phyloP scores from a whole-genome alignment of 1,140 invertebrate genomes.

The Rhagoletis pomonella region DNA sequence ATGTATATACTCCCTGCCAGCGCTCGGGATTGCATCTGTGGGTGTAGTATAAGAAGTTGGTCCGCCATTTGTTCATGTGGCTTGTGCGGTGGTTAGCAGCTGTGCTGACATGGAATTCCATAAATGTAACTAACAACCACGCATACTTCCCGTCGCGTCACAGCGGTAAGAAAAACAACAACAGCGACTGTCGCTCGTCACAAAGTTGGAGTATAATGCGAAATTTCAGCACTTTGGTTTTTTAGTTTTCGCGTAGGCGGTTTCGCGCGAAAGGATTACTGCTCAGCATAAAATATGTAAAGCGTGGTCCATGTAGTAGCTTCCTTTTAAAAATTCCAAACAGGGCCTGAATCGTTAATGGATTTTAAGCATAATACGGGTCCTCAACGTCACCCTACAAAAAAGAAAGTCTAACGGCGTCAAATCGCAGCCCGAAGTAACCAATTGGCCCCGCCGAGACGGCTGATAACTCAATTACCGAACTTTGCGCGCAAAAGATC shows the following conservation, averaged over 20 bases:
- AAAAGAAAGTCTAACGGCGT: no score
- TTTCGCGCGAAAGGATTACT: neutral
- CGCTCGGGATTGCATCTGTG: no score
- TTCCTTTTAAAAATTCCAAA: no score
- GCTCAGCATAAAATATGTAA: no score
- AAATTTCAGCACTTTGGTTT: neutral
- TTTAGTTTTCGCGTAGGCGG: neutral
- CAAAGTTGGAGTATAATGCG: neutral
- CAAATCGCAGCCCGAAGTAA: no score
- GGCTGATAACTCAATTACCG: no score
- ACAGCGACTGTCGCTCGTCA: neutral
- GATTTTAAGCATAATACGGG: no score
- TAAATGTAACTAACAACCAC: conserved; percentile 27
- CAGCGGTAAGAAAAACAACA: neutral
- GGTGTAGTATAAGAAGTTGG: neutral
- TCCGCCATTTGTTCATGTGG: conserved; percentile 1
- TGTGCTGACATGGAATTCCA: neutral
- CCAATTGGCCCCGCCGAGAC: no score
- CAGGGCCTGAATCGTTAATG: no score
- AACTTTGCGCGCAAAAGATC: no score
- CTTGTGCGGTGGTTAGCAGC: neutral
- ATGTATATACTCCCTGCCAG: neutral
- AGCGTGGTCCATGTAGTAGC: no score
- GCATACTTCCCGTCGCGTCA: neutral
- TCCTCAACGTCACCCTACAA: no score